Percentiles rank a stretch among this genome's conserved stretches.
phyloP scores from a whole-genome alignment of 2,888 invertebrate genomes.

The Ornithoptera alexandrae region DNA sequence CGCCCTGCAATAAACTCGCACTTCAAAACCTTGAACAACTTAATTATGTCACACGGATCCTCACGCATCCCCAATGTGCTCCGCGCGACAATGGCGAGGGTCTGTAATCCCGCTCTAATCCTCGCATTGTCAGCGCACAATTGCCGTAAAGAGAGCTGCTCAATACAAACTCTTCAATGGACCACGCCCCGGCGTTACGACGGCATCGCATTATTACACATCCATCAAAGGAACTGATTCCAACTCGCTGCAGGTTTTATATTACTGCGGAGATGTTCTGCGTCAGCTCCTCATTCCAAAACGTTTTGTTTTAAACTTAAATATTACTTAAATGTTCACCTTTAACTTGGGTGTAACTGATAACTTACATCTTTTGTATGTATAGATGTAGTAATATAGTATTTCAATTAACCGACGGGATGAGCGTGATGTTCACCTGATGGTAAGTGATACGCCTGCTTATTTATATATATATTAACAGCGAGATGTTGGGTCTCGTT shows the following conservation, averaged over 20 bases:
- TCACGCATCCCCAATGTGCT: conserved; percentile 39
- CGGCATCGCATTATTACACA: conserved; percentile 62
- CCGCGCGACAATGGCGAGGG: conserved; percentile 51
- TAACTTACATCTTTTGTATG: too few species aligned
- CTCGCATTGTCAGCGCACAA: conserved; percentile 66
- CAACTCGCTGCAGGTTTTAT: conserved; percentile 61
- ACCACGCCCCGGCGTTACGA: conserved; percentile 43
- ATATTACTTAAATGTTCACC: too few species aligned
- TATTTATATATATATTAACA: too few species aligned
- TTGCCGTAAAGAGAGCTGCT: conserved; percentile 75
- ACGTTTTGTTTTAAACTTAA: too few species aligned
- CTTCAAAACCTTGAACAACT: conserved; percentile 7
- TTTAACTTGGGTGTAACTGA: too few species aligned
- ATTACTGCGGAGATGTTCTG: conserved; percentile 42
- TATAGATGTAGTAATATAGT: too few species aligned
- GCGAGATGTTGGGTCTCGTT: too few species aligned
- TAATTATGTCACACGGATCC: conserved; percentile 27
- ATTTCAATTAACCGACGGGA: too few species aligned
- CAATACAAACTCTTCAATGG: conserved; percentile 48
- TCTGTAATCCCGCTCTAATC: conserved; percentile 63
- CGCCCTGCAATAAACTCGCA: neutral
- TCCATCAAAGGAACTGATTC: conserved; percentile 64
- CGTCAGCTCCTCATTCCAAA: too few species aligned
- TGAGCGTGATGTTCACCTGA: too few species aligned
- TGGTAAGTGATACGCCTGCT: too few species aligned